Percentiles rank a stretch among this genome's conserved stretches.
Evolutionary conservation across 2,888 invertebrate genomes (phyloP).

Genomic region (Microdon myrmicae): DNA sequence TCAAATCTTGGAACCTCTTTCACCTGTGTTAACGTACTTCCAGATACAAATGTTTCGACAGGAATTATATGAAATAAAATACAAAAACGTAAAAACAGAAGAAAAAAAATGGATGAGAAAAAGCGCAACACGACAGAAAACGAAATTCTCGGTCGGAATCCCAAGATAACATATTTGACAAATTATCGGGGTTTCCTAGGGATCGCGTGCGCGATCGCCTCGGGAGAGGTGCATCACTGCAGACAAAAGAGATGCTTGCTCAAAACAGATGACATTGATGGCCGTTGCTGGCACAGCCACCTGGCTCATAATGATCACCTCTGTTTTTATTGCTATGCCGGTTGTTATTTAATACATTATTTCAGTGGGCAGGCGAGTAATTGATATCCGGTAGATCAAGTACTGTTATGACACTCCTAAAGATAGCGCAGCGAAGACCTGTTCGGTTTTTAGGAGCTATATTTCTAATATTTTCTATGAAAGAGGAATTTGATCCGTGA

Average conservation of each 20-base stretch:
- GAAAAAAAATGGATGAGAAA: not conserved
- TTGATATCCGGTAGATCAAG: constrained; percentile 18
- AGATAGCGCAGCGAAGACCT: constrained; percentile 18
- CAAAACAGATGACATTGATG: constrained; percentile 40
- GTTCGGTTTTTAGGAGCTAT: too few relatives aligned
- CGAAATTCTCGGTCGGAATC: constrained; percentile 43
- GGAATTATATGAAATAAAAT: too few relatives aligned
- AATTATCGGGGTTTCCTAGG: constrained; percentile 52
- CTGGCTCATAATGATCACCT: constrained; percentile 30
- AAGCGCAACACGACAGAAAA: constrained; percentile 2
- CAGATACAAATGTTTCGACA: constrained; percentile 36
- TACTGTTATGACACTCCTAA: constrained; percentile 15
- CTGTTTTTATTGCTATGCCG: constrained; percentile 33
- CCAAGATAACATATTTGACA: constrained; percentile 47
- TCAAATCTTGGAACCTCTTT: constrained; percentile 24
- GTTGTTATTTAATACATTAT: constrained; percentile 32
- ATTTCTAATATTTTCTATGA: too few relatives aligned
- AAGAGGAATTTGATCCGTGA: too few relatives aligned
- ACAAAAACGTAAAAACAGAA: too few relatives aligned
- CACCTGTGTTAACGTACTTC: constrained; percentile 44
- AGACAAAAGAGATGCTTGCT: constrained; percentile 27
- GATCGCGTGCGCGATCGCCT: constrained; percentile 45
- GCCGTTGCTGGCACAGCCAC: constrained; percentile 27
- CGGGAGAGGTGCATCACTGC: constrained; percentile 11
- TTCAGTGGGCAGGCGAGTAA: constrained; percentile 35